These are phyloP conservation scores for Gadopsis marmoratus DNA, from an alignment of 2,797 vertebrate genomes.

Conservation along the genomic window DNA sequence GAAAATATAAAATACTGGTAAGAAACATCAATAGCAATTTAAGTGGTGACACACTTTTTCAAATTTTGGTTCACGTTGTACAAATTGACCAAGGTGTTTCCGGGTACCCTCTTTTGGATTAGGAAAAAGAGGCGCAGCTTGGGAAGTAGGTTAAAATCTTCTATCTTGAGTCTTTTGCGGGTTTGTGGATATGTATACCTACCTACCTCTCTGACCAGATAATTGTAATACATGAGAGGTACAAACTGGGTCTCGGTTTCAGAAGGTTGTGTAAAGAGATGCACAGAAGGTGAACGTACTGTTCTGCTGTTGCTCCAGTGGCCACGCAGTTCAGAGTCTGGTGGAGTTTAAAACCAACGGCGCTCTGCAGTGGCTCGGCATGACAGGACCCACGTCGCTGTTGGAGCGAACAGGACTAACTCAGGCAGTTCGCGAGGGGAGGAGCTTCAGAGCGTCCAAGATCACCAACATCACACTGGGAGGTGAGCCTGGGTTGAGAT, in stretches of 20 bases:
- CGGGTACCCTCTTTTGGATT: too few relatives aligned
- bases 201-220: too few relatives aligned
- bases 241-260: neutral
- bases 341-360: slow-evolving; percentile 80
- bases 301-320: slow-evolving; percentile 68
- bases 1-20: too few relatives aligned
- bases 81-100: too few relatives aligned
- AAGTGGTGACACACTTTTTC: too few relatives aligned
- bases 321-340: slow-evolving; percentile 83
- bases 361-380: slow-evolving; percentile 74
- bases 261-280: neutral
- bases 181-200: too few relatives aligned
- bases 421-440: slow-evolving; percentile 61
- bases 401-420: slow-evolving; percentile 79
- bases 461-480: slow-evolving; percentile 84
- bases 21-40: too few relatives aligned
- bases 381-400: slow-evolving; percentile 70
- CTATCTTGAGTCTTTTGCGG: too few relatives aligned
- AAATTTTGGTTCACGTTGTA: too few relatives aligned
- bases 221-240: neutral
- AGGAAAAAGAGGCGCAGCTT: too few relatives aligned
- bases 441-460: slow-evolving; percentile 73
- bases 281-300: neutral
- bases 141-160: too few relatives aligned
- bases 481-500: slow-evolving; percentile 69